Evolutionary conservation across 2,113 vertebrate species (phyloP).

Genomic region (Petrocephalus microphthalmus): DNA sequence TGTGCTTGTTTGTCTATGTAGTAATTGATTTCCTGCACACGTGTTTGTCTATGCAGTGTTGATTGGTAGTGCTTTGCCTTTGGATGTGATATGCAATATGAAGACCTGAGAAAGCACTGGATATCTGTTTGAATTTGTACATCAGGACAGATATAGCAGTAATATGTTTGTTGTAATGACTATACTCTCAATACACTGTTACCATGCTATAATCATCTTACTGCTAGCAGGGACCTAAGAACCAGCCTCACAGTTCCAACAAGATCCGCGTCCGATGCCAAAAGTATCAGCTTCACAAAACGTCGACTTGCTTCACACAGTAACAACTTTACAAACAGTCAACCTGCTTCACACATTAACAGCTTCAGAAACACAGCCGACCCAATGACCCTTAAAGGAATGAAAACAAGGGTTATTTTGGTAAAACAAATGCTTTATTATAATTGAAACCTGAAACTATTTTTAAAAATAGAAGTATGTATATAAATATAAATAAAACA

Average conservation of each 20-base stretch:
- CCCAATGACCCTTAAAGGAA: neutral
- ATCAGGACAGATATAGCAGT: neutral
- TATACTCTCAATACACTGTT: neutral
- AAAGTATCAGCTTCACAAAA: neutral
- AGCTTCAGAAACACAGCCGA: neutral
- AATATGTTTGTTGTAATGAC: neutral
- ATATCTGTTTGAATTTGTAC: neutral
- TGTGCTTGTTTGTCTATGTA: too few species aligned
- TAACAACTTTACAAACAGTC: neutral
- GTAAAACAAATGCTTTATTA: neutral
- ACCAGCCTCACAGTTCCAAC: neutral
- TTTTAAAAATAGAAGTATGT: neutral
- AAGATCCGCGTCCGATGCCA: neutral
- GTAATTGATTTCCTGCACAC: too few species aligned
- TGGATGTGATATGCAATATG: neutral
- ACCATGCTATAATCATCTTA: neutral
- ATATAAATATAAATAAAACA: neutral
- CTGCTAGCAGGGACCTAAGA: neutral
- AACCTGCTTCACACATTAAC: neutral
- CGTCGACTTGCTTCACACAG: neutral
- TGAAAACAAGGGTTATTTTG: too few species aligned
- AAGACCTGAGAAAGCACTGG: neutral
- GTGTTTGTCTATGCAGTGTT: neutral
- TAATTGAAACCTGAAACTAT: neutral
- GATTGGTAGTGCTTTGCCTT: neutral